phyloP scores from a whole-genome alignment of 2,113 vertebrate species.

The Crypturellus undulatus region DNA sequence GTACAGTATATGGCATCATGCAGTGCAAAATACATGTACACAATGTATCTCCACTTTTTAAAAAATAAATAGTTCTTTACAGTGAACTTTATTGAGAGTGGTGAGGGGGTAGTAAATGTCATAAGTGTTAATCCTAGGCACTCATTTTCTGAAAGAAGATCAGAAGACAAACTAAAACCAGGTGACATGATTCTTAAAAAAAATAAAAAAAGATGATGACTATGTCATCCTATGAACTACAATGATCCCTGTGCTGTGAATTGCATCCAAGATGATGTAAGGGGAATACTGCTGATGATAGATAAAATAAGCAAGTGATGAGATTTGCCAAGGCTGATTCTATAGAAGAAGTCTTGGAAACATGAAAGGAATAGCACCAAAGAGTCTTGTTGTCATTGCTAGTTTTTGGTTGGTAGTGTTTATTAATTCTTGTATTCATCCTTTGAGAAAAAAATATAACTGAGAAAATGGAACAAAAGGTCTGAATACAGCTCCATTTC shows the following conservation, averaged over 20 bases:
- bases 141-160: not conserved
- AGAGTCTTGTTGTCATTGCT: rapidly evolving
- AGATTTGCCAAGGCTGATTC: not conserved
- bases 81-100: not conserved
- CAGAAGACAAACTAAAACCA: not conserved
- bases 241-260: not conserved
- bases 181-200: not conserved
- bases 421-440: not conserved
- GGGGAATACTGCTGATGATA: not conserved
- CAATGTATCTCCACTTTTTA: not conserved
- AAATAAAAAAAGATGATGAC: not conserved
- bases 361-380: not conserved
- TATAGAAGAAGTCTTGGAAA: not conserved
- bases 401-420: not conserved
- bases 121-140: not conserved
- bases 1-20: not conserved
- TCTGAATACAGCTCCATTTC: not conserved
- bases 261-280: not conserved
- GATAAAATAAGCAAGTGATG: not conserved
- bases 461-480: not conserved
- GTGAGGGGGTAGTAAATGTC: not conserved
- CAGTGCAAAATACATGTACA: too few species aligned
- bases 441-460: not conserved
- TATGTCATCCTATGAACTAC: not conserved
- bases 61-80: not conserved